phyloP scores from a whole-genome alignment of 2,113 vertebrate genomes.

The Cryptomyrus ogoouensis region DNA sequence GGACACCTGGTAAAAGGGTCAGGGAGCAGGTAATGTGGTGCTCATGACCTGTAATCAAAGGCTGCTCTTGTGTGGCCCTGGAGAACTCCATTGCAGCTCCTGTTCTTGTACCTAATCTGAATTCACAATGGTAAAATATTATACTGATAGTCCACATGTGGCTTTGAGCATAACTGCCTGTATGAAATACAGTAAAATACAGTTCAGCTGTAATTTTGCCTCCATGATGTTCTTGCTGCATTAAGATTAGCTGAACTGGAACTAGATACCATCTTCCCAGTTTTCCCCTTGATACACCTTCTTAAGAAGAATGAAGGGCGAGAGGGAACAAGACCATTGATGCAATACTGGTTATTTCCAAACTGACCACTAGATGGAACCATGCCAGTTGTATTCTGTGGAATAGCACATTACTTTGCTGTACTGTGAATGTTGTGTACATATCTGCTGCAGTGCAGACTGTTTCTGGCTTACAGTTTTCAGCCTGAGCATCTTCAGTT shows the following conservation, averaged over 20 bases:
- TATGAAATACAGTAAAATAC: neutral
- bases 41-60: neutral
- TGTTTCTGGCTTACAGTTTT: neutral
- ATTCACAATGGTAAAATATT: neutral
- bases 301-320: neutral
- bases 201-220: neutral
- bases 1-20: neutral
- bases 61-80: neutral
- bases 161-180: neutral
- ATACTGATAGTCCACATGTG: neutral
- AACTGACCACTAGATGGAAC: constrained; percentile 8
- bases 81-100: neutral
- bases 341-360: neutral
- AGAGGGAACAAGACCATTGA: neutral
- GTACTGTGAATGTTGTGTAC: neutral
- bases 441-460: neutral
- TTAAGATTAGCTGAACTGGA: neutral
- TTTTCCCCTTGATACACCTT: neutral
- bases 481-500: neutral
- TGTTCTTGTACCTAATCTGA: neutral
- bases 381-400: neutral
- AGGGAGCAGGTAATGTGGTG: neutral
- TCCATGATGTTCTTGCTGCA: neutral
- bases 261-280: neutral
- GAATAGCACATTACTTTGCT: neutral